Conservation (phyloP, 2,888 invertebrate species). For the Leucophenga maculata region DNA sequence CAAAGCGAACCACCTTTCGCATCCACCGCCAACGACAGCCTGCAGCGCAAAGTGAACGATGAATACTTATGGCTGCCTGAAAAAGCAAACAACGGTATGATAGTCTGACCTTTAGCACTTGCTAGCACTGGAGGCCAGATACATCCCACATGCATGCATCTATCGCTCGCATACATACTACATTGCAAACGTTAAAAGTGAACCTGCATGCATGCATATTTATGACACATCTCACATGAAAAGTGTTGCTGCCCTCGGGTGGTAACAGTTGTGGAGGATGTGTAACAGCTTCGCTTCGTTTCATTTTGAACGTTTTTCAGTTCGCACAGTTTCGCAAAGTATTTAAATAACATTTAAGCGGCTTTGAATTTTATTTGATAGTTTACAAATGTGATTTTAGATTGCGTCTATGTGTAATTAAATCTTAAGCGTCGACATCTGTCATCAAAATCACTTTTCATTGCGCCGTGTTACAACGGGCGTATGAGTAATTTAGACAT, state of each 20-base stretch:
- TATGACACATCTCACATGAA: background rate
- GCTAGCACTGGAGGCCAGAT: background rate
- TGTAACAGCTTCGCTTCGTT: background rate
- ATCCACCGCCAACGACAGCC: background rate
- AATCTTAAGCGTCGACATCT: no score
- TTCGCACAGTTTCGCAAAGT: no score
- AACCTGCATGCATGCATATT: background rate
- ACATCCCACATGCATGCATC: background rate
- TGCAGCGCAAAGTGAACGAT: constrained; percentile 47
- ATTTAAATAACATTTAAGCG: no score
- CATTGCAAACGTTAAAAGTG: background rate
- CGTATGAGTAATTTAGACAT: no score
- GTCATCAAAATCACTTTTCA: no score
- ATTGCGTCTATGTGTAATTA: no score
- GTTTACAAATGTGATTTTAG: no score
- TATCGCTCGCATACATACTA: background rate
- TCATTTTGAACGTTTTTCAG: background rate
- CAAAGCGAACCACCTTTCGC: background rate
- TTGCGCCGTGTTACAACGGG: no score
- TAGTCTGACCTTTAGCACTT: background rate
- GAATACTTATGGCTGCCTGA: constrained; percentile 57
- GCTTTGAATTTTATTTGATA: no score
- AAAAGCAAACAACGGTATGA: constrained; percentile 40
- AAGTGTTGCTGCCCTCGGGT: constrained; percentile 9
- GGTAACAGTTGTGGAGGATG: background rate